A percentile compares a stretch with the other conserved stretches of the same genome.
Conservation (phyloP, 1,140 invertebrate species). For the Papilio dardanus region DNA sequence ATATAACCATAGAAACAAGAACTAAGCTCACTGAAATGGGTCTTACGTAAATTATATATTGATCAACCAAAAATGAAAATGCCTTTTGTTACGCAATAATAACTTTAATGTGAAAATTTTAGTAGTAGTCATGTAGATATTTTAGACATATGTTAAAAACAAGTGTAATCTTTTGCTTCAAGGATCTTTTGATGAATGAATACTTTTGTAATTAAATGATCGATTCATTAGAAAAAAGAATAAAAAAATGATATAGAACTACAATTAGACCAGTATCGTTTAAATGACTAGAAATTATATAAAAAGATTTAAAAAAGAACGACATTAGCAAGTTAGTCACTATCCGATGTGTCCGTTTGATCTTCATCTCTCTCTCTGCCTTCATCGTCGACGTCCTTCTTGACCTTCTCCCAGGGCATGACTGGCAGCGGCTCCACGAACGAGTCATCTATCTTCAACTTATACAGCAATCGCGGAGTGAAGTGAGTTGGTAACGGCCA, state of each 20-base stretch:
- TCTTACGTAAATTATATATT: background rate
- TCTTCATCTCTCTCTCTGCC: slow-evolving; percentile 58
- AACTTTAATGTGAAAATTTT: no score
- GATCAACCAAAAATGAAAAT: no score
- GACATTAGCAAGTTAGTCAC: background rate
- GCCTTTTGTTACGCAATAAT: no score
- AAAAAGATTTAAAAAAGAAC: background rate
- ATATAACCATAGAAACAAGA: slow-evolving; percentile 65
- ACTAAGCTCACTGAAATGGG: background rate
- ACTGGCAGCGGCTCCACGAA: slow-evolving; percentile 76
- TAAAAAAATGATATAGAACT: background rate
- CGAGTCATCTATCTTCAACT: slow-evolving; percentile 73
- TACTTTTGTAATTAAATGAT: background rate
- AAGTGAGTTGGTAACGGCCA: slow-evolving; percentile 74
- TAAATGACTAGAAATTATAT: slow-evolving; percentile 44
- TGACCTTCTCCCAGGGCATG: slow-evolving; percentile 73
- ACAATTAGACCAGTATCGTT: background rate
- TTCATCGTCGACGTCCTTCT: slow-evolving; percentile 61
- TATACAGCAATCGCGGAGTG: slow-evolving; percentile 69
- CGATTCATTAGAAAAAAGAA: background rate
- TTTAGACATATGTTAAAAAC: background rate
- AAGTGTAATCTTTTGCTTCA: background rate
- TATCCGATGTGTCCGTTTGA: slow-evolving; percentile 44
- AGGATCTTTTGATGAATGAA: background rate
- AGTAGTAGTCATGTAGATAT: no score